Base-by-base conservation (phyloP, 2,797 vertebrate genomes). In the Rhabdomys pumilio region DNA sequence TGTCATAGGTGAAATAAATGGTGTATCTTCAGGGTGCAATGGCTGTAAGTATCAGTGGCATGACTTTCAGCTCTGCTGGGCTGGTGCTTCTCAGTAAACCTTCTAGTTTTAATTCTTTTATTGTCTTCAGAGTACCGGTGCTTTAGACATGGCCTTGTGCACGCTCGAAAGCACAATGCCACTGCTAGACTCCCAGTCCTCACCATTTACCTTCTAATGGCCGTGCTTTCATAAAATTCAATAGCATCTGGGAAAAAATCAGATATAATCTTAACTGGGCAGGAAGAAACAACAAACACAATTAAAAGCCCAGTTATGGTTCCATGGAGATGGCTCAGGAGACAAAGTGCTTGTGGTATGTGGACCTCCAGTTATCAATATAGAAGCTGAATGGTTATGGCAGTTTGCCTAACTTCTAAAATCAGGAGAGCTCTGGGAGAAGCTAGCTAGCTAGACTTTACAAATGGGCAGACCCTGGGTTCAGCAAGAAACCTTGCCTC, bases 161-260 rank as follows among this genome's bases (percentile, higher is more conserved):
- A 3, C 44, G 41, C 24, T 53, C 24, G 44, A 67, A 75, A 75
- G 31, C 11, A 38, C 14, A 34, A 24, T 59, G 29, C 24, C 65
- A 34, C 12, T 17, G 55, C 59, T n/a, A 31, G 2, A 31, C 22
- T 8, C 1, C 50, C 7, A 44, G 67, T 41, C 65, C 31, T 38
- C 14, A 26, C 26, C 55, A 59, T 29, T 47, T 87, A 55, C 38
- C 10, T 92, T 69, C 61, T 77, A 76, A 38, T 19, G 13, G 53
- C 29, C 41, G 34, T 29, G 55, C 50, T 94, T 96, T 89, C 91
- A 44, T 89, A 83, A 79, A 57, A 50, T 91, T 83, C 41, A 72
- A 57, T 55, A 65, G 13, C 20, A 77, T 90, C 6, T 73, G 47
- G 31, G 2, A 34, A 34, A 82, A 89, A 67, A 80, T 84, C 57